A percentile compares a stretch with the other conserved stretches of the same genome.
These are phyloP conservation scores for Pseudoips prasinana DNA, from an alignment of 2,888 invertebrate genomes.

Conservation along the genomic window DNA sequence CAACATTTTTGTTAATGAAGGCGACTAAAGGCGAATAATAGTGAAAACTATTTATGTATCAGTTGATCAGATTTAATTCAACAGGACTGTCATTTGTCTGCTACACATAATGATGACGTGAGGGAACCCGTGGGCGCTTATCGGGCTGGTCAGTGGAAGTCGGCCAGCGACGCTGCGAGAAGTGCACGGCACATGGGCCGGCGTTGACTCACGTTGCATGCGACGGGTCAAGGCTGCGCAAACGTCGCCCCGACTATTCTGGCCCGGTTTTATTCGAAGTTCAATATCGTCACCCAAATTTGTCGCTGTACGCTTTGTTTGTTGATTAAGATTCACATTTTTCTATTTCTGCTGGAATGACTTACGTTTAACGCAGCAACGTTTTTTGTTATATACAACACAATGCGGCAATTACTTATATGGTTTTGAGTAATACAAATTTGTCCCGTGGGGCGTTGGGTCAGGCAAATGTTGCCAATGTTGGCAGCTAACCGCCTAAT, in stretches of 20 bases:
- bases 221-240: conserved; percentile 60
- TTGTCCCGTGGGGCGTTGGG: no score
- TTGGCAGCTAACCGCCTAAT: no score
- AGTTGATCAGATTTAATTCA: background rate
- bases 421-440: background rate
- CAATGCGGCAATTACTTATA: no score
- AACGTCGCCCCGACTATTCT: conserved; percentile 45
- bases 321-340: no score
- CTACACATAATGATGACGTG: conserved; percentile 22
- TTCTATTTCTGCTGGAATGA: no score
- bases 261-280: conserved; percentile 58
- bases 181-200: conserved; percentile 37
- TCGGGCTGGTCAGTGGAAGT: conserved; percentile 24
- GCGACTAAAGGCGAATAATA: no score
- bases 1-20: no score
- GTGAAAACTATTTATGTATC: no score
- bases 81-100: conserved; percentile 12
- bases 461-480: no score
- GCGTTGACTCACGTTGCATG: conserved; percentile 48
- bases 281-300: conserved; percentile 49
- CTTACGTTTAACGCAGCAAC: no score
- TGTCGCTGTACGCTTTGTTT: background rate
- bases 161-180: conserved; percentile 20
- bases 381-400: no score
- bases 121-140: conserved; percentile 23